Evolutionary conservation across 2,113 vertebrate genomes (phyloP).

Genomic region (Corythornis cristatus): DNA sequence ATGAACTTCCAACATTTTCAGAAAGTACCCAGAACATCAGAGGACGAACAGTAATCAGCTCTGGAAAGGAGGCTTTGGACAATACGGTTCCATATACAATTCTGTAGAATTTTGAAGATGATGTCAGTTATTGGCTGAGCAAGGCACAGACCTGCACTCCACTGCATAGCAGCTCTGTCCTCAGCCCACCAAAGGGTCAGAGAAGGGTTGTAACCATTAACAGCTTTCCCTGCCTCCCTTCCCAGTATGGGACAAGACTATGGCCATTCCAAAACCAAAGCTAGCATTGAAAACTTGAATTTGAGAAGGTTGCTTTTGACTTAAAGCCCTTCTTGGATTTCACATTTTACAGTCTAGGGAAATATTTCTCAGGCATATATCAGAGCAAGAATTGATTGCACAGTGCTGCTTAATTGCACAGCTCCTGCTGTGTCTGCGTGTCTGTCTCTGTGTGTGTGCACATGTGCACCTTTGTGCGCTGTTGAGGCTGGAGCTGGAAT

Average conservation of each 20-base stretch:
- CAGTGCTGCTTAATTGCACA: not conserved
- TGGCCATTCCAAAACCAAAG: not conserved
- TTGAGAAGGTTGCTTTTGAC: not conserved
- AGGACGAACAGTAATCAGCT: not conserved
- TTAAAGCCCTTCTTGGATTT: not conserved
- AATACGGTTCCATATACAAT: not conserved
- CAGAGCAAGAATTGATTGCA: not conserved
- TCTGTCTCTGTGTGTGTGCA: not conserved
- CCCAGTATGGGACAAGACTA: not conserved
- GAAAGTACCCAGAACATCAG: not conserved
- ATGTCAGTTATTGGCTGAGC: fast-evolving
- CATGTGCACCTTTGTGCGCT: not conserved
- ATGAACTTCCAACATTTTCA: not conserved
- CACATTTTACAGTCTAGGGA: not conserved
- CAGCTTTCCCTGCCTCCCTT: not conserved
- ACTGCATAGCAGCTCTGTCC: not conserved
- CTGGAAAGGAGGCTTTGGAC: not conserved
- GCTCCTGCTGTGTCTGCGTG: not conserved
- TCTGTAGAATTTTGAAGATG: not conserved
- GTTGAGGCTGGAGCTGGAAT: not conserved
- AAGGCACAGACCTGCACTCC: not conserved
- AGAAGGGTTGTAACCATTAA: not conserved
- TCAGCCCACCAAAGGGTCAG: not conserved
- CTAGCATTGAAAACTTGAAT: not conserved
- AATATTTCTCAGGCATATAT: not conserved